A percentile compares a stretch with the other conserved stretches of the same genome.
phyloP scores from a whole-genome alignment of 1,140 invertebrate species.

The Drosophila obscura region DNA sequence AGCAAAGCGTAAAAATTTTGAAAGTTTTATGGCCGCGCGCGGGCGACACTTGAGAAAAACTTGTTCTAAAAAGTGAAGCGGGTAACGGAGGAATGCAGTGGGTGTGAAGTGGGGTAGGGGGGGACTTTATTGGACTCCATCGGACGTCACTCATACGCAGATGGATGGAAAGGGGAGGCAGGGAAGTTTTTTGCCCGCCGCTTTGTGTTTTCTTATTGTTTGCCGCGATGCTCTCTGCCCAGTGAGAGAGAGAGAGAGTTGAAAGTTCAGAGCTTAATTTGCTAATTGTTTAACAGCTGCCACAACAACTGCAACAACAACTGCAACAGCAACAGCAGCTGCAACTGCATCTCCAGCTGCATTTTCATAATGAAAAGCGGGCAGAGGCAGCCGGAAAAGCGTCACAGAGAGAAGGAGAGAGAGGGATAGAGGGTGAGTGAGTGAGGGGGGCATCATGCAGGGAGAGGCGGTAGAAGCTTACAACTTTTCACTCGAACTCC shows the following conservation, averaged over 20 bases:
- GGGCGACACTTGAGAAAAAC: constrained; percentile 42
- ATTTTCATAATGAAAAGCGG: constrained; percentile 66
- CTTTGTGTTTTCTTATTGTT: constrained; percentile 1
- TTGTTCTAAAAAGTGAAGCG: constrained; percentile 19
- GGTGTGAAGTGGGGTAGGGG: background rate
- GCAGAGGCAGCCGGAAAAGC: background rate
- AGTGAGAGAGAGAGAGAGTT: constrained; percentile 22
- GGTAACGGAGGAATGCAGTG: background rate
- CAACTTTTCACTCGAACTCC: constrained; percentile 45
- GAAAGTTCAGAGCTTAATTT: constrained; percentile 64
- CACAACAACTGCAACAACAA: constrained; percentile 29
- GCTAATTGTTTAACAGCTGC: constrained; percentile 71
- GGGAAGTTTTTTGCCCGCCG: too few species aligned
- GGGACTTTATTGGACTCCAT: background rate
- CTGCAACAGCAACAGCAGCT: background rate
- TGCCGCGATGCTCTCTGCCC: constrained; percentile 1
- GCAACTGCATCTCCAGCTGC: constrained; percentile 43
- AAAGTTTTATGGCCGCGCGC: constrained; percentile 64
- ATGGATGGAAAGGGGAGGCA: background rate
- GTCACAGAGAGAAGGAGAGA: too few species aligned
- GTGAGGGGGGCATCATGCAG: background rate
- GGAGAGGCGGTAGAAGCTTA: constrained; percentile 3
- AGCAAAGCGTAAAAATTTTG: constrained; percentile 54
- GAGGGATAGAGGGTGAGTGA: too few species aligned
- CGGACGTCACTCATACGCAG: constrained; percentile 46